phyloP scores from a whole-genome alignment of 2,113 vertebrate genomes.

The Corythornis madagascariensis region DNA sequence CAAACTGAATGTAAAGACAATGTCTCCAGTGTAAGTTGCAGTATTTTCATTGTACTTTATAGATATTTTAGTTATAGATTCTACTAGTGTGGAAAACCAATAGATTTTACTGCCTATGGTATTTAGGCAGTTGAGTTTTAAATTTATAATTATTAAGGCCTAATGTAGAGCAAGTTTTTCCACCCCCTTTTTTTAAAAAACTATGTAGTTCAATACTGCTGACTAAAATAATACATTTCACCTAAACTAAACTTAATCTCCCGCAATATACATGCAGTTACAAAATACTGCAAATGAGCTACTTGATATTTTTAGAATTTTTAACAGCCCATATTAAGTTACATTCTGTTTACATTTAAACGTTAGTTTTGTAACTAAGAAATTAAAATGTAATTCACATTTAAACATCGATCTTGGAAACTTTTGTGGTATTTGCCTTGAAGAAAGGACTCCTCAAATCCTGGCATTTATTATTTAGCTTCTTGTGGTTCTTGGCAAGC shows the following conservation, averaged over 20 bases:
- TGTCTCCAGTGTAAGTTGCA: background rate
- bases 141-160: background rate
- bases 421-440: background rate
- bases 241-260: background rate
- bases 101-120: background rate
- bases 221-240: background rate
- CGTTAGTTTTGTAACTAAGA: background rate
- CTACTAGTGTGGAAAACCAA: background rate
- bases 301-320: background rate
- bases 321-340: background rate
- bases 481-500: background rate
- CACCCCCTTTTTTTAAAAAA: background rate
- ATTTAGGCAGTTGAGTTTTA: background rate
- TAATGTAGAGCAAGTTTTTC: background rate
- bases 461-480: background rate
- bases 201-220: background rate
- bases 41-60: too few species aligned
- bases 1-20: background rate
- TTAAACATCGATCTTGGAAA: background rate
- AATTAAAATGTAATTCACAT: background rate
- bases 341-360: background rate
- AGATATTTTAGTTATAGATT: background rate
- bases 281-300: background rate
- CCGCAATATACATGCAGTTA: background rate
- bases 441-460: background rate